phyloP scores from a whole-genome alignment of 2,797 vertebrate genomes.

The Scarus forsteni region DNA sequence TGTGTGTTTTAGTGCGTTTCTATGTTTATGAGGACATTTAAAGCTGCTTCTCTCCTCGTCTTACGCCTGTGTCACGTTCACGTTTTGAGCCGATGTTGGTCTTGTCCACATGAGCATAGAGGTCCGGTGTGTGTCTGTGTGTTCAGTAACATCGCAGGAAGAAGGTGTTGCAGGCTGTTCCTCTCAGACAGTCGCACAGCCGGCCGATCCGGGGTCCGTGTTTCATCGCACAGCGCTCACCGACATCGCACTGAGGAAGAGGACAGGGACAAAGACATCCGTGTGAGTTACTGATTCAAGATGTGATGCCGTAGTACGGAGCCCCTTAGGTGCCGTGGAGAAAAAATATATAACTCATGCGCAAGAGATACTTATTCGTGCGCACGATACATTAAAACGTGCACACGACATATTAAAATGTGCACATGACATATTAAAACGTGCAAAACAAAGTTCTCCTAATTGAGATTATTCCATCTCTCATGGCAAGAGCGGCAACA shows the following conservation, averaged over 20 bases:
- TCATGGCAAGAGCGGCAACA: too few relatives aligned
- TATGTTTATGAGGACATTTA: slow-evolving; percentile 20
- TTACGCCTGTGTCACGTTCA: background rate
- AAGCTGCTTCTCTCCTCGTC: too few relatives aligned
- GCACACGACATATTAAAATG: too few relatives aligned
- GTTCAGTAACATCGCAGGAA: slow-evolving; percentile 88
- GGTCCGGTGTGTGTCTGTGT: slow-evolving; percentile 11
- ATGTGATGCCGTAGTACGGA: too few relatives aligned
- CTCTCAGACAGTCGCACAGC: slow-evolving; percentile 87
- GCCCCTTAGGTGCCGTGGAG: too few relatives aligned
- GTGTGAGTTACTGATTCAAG: too few relatives aligned
- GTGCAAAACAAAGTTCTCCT: too few relatives aligned
- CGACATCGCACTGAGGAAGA: slow-evolving; percentile 83
- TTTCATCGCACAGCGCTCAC: slow-evolving; percentile 87
- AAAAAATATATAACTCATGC: too few relatives aligned
- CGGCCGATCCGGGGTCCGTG: slow-evolving; percentile 88
- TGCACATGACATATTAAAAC: too few relatives aligned
- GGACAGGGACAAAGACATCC: background rate
- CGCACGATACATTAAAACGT: too few relatives aligned
- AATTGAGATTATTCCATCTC: too few relatives aligned
- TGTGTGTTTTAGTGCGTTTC: slow-evolving; percentile 11
- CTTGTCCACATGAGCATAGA: slow-evolving; percentile 14
- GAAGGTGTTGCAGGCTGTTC: slow-evolving; percentile 88
- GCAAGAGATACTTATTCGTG: too few relatives aligned
- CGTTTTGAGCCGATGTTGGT: background rate